Conservation (phyloP, 2,113 vertebrate genomes). For the Brachyistius frenatus region DNA sequence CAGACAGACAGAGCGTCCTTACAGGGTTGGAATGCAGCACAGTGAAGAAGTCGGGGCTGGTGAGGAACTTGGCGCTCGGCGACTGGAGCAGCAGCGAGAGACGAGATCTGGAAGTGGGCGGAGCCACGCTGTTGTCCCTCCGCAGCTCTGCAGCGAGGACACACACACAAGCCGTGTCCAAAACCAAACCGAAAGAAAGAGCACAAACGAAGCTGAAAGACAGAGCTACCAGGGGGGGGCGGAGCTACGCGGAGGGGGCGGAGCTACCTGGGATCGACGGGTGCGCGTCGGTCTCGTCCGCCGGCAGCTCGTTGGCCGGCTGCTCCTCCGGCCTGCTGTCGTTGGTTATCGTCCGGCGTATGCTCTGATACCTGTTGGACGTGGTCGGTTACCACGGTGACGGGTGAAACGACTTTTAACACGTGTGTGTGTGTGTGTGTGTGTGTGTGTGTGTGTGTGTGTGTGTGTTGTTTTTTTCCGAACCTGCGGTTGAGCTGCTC, state of each 20-base stretch:
- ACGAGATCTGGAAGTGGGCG: conserved; percentile 91
- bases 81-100: conserved; percentile 93
- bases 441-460: background rate
- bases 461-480: background rate
- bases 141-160: conserved; percentile 88
- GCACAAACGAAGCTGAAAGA: background rate
- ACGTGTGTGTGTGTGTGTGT: background rate
- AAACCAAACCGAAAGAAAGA: background rate
- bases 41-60: conserved; percentile 98
- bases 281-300: conserved; percentile 79
- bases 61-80: conserved; percentile 96
- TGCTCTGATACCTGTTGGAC: conserved; percentile 92
- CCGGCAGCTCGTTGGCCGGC: conserved; percentile 68
- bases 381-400: background rate
- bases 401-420: background rate
- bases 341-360: conserved; percentile 95
- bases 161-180: background rate
- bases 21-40: conserved; percentile 99
- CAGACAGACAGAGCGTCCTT: conserved; percentile 61
- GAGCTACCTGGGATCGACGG: conserved; percentile 71
- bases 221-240: background rate
- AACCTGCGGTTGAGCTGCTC: conserved; percentile 96
- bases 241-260: background rate
- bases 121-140: conserved; percentile 88
- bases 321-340: conserved; percentile 90